Evolutionary conservation across 2,888 invertebrate species (phyloP).

Genomic region (Spicauda simplicius): DNA sequence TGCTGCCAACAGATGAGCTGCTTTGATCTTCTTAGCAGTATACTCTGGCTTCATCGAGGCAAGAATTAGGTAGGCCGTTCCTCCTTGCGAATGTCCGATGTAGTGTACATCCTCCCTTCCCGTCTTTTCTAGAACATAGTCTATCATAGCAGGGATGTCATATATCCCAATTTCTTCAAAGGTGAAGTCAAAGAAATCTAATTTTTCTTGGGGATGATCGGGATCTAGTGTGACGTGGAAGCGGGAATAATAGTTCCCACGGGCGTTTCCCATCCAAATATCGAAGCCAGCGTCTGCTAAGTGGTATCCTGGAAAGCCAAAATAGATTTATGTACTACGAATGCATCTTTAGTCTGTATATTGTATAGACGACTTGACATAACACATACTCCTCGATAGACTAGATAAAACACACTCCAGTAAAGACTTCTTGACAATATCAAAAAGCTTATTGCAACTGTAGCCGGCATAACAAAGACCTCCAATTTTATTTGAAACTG

Average conservation of each 20-base stretch:
- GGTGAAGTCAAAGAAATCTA: constrained; percentile 64
- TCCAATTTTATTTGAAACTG: no score
- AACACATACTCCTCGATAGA: no score
- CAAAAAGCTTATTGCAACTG: no score
- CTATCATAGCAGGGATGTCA: constrained; percentile 67
- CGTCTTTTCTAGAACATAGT: constrained; percentile 59
- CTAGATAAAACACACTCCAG: no score
- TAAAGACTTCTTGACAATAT: no score
- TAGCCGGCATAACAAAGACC: no score
- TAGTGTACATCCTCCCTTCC: constrained; percentile 61
- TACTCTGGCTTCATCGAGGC: constrained; percentile 61
- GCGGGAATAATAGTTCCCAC: constrained; percentile 90
- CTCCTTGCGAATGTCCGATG: constrained; percentile 73
- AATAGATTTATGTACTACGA: background rate
- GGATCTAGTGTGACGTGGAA: constrained; percentile 76
- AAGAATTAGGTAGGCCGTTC: constrained; percentile 61
- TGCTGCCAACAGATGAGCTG: constrained; percentile 64
- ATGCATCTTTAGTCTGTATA: no score
- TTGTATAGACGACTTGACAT: no score
- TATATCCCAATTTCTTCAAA: constrained; percentile 66
- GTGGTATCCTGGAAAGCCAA: constrained; percentile 84
- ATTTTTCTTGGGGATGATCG: constrained; percentile 49
- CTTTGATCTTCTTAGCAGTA: constrained; percentile 59
- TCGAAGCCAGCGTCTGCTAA: constrained; percentile 88
- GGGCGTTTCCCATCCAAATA: constrained; percentile 93